Evolutionary conservation across 2,113 vertebrate species (phyloP).

Genomic region (Pomatorhinus ruficollis): DNA sequence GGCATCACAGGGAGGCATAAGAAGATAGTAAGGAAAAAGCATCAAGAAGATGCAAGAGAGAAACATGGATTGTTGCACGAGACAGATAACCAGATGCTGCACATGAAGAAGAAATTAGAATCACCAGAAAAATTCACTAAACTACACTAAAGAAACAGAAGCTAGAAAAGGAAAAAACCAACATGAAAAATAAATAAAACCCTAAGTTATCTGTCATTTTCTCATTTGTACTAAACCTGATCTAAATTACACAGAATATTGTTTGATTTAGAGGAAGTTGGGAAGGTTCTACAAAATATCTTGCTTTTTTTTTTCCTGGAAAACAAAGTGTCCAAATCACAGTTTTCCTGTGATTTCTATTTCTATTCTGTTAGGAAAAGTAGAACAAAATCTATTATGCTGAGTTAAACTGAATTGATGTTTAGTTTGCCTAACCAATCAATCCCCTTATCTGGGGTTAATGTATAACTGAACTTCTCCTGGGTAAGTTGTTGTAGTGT

Average conservation of each 20-base stretch:
- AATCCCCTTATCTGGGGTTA: neutral
- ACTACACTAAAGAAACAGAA: neutral
- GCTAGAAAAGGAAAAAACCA: neutral
- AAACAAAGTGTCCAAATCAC: neutral
- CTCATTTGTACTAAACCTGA: neutral
- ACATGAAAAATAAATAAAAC: neutral
- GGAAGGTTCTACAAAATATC: neutral
- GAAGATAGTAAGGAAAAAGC: neutral
- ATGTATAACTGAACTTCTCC: slow-evolving; percentile 11
- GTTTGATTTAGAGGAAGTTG: neutral
- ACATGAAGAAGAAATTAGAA: neutral
- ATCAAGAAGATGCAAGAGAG: neutral
- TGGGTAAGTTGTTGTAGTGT: neutral
- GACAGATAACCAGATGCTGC: neutral
- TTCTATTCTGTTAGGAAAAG: neutral
- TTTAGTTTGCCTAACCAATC: neutral
- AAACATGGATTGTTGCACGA: neutral
- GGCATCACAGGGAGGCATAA: neutral
- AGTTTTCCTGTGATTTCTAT: neutral
- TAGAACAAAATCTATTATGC: neutral
- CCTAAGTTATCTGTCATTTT: neutral
- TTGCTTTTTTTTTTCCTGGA: neutral
- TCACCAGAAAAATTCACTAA: neutral
- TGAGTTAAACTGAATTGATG: neutral
- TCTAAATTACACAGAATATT: neutral